Conservation (phyloP, 2,797 vertebrate genomes). For the Scarus forsteni region DNA sequence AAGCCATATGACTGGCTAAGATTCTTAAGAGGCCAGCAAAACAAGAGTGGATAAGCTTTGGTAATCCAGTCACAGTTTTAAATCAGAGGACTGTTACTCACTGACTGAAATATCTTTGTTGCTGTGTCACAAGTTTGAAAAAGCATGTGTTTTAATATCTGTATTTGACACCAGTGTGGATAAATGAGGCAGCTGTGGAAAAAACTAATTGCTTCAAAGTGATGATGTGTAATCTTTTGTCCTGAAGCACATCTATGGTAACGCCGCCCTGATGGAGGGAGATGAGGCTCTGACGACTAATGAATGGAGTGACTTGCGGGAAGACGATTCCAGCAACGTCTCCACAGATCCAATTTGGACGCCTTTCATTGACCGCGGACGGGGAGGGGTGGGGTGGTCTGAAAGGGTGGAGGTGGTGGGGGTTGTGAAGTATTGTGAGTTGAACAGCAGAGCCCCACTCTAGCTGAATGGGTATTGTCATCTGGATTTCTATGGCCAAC, state of each 20-base stretch:
- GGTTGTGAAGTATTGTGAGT: slow-evolving; percentile 74
- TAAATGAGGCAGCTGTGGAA: slow-evolving; percentile 18
- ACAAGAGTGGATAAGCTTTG: slow-evolving; percentile 78
- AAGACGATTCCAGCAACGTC: slow-evolving; percentile 68
- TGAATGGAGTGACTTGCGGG: slow-evolving; percentile 57
- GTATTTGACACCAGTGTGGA: background rate
- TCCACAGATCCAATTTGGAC: slow-evolving; percentile 65
- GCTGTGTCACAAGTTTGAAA: slow-evolving; percentile 13
- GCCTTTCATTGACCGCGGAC: slow-evolving; percentile 65
- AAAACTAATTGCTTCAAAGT: slow-evolving; percentile 31
- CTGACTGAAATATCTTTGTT: slow-evolving; percentile 23
- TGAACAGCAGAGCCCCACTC: slow-evolving; percentile 80
- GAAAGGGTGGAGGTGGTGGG: slow-evolving; percentile 35
- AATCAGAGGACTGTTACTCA: slow-evolving; percentile 37
- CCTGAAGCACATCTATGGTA: slow-evolving; percentile 1
- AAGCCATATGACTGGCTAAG: slow-evolving; percentile 84
- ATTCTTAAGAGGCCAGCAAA: slow-evolving; percentile 77
- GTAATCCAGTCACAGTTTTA: slow-evolving; percentile 74
- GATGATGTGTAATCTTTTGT: slow-evolving; percentile 27
- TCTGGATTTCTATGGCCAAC: slow-evolving; percentile 83
- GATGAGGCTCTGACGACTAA: slow-evolving; percentile 21
- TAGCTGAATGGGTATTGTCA: slow-evolving; percentile 84
- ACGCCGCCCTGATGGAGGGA: slow-evolving; percentile 31
- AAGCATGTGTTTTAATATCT: background rate
- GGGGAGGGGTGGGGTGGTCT: slow-evolving; percentile 43